Evolutionary conservation across 2,888 invertebrate genomes (phyloP).

Genomic region (Megalurothrips usitatus): DNA sequence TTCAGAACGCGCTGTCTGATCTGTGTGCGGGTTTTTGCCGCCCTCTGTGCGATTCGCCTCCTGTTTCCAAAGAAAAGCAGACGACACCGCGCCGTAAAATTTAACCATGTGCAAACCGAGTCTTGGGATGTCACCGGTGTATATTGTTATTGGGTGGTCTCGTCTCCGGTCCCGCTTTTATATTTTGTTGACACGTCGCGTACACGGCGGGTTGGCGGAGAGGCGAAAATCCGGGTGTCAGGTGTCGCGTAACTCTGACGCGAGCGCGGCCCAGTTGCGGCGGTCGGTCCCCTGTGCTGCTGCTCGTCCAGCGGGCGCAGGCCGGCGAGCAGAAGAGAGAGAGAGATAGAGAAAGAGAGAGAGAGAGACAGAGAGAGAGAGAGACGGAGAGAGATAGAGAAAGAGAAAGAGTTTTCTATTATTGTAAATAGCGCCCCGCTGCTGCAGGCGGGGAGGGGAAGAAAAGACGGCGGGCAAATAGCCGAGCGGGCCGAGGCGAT

Average conservation of each 20-base stretch:
- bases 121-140: too few species aligned
- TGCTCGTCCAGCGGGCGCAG: too few species aligned
- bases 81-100: too few species aligned
- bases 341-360: background rate
- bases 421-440: conserved; percentile 8
- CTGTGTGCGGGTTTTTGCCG: too few species aligned
- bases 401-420: conserved; percentile 11
- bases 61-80: too few species aligned
- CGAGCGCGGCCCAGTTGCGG: too few species aligned
- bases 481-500: background rate
- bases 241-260: too few species aligned
- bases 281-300: too few species aligned
- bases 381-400: background rate
- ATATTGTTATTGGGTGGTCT: background rate
- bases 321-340: background rate
- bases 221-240: background rate
- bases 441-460: background rate
- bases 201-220: background rate
- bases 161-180: background rate
- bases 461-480: background rate
- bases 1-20: too few species aligned
- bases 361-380: background rate
- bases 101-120: too few species aligned
- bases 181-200: conserved; percentile 4
- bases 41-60: too few species aligned